These are phyloP conservation scores for Falco punctatus DNA, from an alignment of 2,113 vertebrate genomes.

Conservation along the genomic window DNA sequence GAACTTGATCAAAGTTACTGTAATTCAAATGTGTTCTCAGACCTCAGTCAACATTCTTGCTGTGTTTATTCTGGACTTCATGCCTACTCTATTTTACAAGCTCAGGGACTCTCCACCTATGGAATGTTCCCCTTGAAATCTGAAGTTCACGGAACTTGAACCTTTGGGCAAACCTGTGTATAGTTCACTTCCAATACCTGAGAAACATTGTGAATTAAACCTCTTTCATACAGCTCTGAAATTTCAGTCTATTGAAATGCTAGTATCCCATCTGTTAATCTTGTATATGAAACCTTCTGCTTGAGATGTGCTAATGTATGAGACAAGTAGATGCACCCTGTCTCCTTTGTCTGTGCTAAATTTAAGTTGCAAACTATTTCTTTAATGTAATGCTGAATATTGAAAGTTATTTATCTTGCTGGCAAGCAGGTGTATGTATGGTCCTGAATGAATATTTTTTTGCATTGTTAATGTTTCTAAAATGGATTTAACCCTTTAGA, in stretches of 20 bases:
- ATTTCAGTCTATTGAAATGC: neutral
- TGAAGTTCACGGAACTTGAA: slow-evolving; percentile 25
- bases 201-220: neutral
- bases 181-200: neutral
- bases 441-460: neutral
- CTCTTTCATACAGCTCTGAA: neutral
- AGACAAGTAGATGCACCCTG: neutral
- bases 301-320: neutral
- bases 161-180: neutral
- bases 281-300: neutral
- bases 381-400: neutral
- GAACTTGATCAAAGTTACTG: slow-evolving; percentile 14
- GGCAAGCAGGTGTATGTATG: neutral
- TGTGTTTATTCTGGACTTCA: slow-evolving; percentile 49
- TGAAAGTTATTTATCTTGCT: neutral
- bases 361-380: neutral
- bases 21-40: slow-evolving; percentile 27
- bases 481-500: neutral
- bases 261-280: neutral
- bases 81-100: slow-evolving; percentile 27
- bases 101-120: neutral
- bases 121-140: slow-evolving; percentile 6
- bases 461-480: neutral
- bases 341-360: neutral
- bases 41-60: slow-evolving; percentile 30